Conservation (phyloP, 2,888 invertebrate species). For the Phaedon cochleariae region DNA sequence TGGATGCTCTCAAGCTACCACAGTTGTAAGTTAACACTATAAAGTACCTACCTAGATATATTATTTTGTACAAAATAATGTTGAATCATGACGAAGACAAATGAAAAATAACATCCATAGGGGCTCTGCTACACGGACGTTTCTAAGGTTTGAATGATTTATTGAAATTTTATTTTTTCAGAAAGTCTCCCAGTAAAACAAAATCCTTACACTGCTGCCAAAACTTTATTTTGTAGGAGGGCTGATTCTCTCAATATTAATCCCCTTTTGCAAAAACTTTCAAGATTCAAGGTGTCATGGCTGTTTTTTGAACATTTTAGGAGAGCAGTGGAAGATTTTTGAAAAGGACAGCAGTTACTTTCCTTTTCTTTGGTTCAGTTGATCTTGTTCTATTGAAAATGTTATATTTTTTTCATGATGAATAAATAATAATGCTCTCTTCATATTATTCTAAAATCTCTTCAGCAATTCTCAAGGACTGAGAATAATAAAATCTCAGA, state of each 20-base stretch:
- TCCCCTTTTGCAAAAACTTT: background rate
- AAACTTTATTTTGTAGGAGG: background rate
- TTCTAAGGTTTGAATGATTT: background rate
- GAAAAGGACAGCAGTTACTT: background rate
- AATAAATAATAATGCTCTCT: constrained; percentile 1
- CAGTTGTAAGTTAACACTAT: constrained; percentile 8
- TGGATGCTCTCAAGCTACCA: constrained; percentile 37
- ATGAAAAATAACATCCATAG: no score
- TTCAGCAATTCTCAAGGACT: no score
- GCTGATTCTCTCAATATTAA: background rate
- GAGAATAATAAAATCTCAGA: no score
- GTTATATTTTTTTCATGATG: constrained; percentile 6
- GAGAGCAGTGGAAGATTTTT: constrained; percentile 11
- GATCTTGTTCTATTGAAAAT: constrained; percentile 8
- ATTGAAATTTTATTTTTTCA: constrained; percentile 4
- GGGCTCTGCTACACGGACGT: no score
- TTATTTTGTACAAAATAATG: no score
- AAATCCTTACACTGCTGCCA: background rate
- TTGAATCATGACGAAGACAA: no score
- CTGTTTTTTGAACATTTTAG: constrained; percentile 11
- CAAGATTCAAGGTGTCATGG: constrained; percentile 14
- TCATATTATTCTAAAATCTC: background rate
- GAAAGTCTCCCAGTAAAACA: constrained; percentile 8
- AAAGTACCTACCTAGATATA: no score
- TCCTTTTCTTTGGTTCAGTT: background rate